A percentile compares a stretch with the other conserved stretches of the same genome.
phyloP scores from a whole-genome alignment of 2,113 vertebrate genomes.

The Cyanoramphus novaezelandiae region DNA sequence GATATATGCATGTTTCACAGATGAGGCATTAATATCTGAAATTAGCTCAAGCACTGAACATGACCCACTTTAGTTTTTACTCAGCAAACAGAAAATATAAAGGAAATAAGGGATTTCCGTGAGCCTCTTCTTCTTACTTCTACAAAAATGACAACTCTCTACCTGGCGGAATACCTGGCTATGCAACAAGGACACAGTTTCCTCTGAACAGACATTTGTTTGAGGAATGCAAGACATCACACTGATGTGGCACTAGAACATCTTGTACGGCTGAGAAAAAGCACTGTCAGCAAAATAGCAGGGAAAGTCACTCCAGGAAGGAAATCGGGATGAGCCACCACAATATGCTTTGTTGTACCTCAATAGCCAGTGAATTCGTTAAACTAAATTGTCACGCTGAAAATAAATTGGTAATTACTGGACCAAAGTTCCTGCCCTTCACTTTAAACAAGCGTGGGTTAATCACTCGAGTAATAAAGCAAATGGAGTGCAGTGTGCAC shows the following conservation, averaged over 20 bases:
- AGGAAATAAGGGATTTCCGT: background rate
- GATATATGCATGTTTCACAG: fast-evolving
- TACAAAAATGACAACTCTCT: background rate
- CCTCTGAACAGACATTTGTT: background rate
- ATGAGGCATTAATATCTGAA: background rate
- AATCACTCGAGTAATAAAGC: background rate
- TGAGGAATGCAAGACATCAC: background rate
- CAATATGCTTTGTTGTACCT: background rate
- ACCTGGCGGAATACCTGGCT: background rate
- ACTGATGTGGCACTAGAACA: background rate
- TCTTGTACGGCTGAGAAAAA: background rate
- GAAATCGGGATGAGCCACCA: background rate
- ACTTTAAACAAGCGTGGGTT: background rate
- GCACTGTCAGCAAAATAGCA: background rate
- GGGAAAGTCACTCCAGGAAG: background rate
- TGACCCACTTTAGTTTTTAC: background rate
- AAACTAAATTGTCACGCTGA: background rate
- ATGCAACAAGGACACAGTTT: background rate
- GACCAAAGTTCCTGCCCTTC: background rate
- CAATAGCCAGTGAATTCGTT: background rate
- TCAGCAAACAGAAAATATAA: background rate
- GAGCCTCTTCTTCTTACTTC: background rate
- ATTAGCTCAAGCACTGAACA: background rate
- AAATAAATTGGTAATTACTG: background rate
- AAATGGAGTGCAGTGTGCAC: background rate